Evolutionary conservation across 2,113 vertebrate species (phyloP).

Genomic region (Trinectes maculatus): DNA sequence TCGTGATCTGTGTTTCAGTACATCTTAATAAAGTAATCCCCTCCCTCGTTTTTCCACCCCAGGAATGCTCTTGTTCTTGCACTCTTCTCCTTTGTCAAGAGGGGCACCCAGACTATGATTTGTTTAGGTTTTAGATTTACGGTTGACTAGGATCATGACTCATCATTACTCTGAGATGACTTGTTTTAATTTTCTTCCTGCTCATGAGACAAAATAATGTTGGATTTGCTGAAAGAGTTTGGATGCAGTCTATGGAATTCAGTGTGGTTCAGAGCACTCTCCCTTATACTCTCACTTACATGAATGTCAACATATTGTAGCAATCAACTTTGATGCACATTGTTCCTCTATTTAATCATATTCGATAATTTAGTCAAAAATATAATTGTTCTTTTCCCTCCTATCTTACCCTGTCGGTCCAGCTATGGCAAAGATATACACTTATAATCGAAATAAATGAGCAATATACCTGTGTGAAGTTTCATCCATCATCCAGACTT

Average conservation of each 20-base stretch:
- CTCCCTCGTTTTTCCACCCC: conserved; percentile 76
- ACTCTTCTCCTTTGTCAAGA: conserved; percentile 78
- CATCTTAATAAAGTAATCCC: conserved; percentile 85
- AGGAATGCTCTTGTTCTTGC: conserved; percentile 86
- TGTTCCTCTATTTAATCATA: conserved; percentile 23
- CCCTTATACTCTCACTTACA: too few species aligned
- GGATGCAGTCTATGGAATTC: conserved; percentile 2
- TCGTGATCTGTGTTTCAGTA: conserved; percentile 80
- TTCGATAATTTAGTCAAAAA: conserved; percentile 34
- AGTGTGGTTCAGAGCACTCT: neutral
- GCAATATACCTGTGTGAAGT: conserved; percentile 48
- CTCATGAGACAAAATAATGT: conserved; percentile 40
- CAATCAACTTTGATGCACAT: conserved; percentile 13
- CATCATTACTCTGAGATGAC: conserved; percentile 80
- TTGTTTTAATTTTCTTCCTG: conserved; percentile 69
- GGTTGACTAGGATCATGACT: conserved; percentile 79
- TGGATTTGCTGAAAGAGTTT: conserved; percentile 28
- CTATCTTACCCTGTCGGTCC: conserved; percentile 26
- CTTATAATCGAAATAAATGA: conserved; percentile 74
- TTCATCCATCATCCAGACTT: conserved; percentile 70
- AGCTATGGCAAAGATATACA: conserved; percentile 53
- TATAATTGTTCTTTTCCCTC: conserved; percentile 43
- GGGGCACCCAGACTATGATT: conserved; percentile 75
- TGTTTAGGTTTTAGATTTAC: conserved; percentile 81
- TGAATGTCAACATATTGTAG: conserved; percentile 17